Evolutionary conservation across 2,888 invertebrate species (phyloP).

Genomic region (Pelosia muscerda): DNA sequence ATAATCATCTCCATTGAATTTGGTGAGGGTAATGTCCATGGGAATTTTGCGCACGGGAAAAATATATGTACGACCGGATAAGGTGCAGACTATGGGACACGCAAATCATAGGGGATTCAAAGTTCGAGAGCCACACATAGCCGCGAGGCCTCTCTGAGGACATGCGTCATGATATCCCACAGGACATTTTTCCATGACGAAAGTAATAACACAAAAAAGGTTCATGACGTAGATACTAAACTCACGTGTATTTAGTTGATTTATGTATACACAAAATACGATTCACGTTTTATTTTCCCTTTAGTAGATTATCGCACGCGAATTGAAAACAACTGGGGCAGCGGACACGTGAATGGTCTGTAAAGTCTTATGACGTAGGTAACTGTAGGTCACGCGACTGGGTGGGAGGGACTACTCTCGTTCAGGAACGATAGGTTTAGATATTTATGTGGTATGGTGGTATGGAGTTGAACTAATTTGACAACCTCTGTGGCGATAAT

Average conservation of each 20-base stretch:
- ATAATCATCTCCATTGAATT: too few species aligned
- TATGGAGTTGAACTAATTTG: not conserved
- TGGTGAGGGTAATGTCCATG: too few species aligned
- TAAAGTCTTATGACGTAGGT: conserved; percentile 5
- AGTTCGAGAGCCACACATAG: too few species aligned
- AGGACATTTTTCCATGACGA: not conserved
- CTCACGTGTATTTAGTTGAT: not conserved
- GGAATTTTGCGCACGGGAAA: too few species aligned
- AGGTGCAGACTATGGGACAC: too few species aligned
- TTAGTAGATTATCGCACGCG: not conserved
- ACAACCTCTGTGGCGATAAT: too few species aligned
- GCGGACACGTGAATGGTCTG: not conserved
- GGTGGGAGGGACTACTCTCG: too few species aligned
- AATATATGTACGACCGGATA: too few species aligned
- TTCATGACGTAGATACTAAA: not conserved
- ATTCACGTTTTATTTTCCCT: conserved; percentile 2
- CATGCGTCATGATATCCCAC: too few species aligned
- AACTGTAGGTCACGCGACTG: not conserved
- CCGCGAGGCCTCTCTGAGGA: too few species aligned
- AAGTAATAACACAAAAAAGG: not conserved
- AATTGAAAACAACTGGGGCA: not conserved
- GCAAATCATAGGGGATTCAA: too few species aligned
- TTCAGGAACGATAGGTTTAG: too few species aligned
- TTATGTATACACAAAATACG: not conserved
- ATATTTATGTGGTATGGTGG: not conserved